Evolutionary conservation across 1,140 invertebrate genomes (phyloP), one percentile per base, ranked within the genome.

Genomic region (Drosophila nannoptera): DNA sequence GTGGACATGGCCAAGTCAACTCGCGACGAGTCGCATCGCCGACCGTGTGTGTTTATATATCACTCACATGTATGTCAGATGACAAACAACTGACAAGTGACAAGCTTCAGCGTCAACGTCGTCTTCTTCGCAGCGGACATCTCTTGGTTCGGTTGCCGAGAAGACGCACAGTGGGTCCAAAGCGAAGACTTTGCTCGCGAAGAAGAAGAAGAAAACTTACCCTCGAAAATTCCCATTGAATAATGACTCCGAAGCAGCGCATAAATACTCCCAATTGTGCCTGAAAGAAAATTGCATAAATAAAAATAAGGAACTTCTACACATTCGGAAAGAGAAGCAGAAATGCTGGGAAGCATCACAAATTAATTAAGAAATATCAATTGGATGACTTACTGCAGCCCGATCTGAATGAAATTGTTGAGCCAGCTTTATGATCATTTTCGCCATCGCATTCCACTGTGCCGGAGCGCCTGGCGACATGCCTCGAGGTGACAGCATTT

Each of bases 41-140:
- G 49, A 54, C 68, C 71, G 77, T 72, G 82, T 81, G 81, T 84
- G 81, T 86, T 84, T 84, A 86, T 86, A 84, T 86, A 84, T 84
- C 81, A 84, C 81, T 86, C 82, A 77, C 77, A 81, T 86, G 71
- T 81, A 81, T 86, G 81, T 86, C 81, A 81, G 74, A 87, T 86
- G 81, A 86, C 82, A 86, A 86, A 87, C 81, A 86, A 86, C 82
- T 86, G 81, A 86, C 81, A 86, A 86, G 81, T 86, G 82, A 86
- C 81, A 86, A 86, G 81, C 74, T 77, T 84, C 77, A 86, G 77
- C 78, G 64, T 75, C 73, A 53, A 33, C 80, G 66, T 49, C 56
- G 29, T 59, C 59, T 63, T 69, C 55, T 53, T 50, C 12, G 50
- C 29, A 46, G 61, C 71, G 78, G 62, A 65, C 22, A 22, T 22